Conservation (phyloP, 2,113 vertebrate species). For the Lepus timidus region DNA sequence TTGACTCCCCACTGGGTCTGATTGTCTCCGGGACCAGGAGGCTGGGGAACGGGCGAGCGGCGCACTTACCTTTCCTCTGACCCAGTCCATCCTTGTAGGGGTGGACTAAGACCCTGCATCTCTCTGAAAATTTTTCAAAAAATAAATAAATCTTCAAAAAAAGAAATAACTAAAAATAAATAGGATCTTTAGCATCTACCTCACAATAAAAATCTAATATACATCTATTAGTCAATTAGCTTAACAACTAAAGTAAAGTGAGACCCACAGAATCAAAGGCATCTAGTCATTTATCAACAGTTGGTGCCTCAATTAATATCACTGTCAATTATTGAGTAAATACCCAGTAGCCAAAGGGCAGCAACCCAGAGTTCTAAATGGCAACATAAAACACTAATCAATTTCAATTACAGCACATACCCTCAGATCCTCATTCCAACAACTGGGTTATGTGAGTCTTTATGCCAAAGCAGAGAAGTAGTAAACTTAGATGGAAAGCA, state of each 20-base stretch:
- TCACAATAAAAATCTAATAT: not conserved
- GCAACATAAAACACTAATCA: not conserved
- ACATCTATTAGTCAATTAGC: not conserved
- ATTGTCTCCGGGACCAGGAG: too few relatives aligned
- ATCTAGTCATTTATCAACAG: not conserved
- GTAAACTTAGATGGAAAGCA: not conserved
- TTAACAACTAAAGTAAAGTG: not conserved
- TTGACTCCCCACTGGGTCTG: too few relatives aligned
- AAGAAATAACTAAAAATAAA: not conserved
- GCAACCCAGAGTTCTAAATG: not conserved
- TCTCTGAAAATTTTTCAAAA: too few relatives aligned
- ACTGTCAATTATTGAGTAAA: not conserved
- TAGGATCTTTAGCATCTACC: not conserved
- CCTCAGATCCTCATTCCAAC: not conserved
- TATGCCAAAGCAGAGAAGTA: not conserved
- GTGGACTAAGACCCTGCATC: too few relatives aligned
- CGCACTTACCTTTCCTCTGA: too few relatives aligned
- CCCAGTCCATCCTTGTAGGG: too few relatives aligned
- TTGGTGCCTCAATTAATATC: not conserved
- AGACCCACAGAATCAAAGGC: not conserved
- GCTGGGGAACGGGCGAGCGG: too few relatives aligned
- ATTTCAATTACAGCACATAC: not conserved
- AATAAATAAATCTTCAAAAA: too few relatives aligned
- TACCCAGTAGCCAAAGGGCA: not conserved
- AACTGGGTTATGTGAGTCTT: not conserved